A percentile compares a stretch with the other conserved stretches of the same genome.
Conservation (phyloP, 2,888 invertebrate genomes). For the Andrena praecox region DNA sequence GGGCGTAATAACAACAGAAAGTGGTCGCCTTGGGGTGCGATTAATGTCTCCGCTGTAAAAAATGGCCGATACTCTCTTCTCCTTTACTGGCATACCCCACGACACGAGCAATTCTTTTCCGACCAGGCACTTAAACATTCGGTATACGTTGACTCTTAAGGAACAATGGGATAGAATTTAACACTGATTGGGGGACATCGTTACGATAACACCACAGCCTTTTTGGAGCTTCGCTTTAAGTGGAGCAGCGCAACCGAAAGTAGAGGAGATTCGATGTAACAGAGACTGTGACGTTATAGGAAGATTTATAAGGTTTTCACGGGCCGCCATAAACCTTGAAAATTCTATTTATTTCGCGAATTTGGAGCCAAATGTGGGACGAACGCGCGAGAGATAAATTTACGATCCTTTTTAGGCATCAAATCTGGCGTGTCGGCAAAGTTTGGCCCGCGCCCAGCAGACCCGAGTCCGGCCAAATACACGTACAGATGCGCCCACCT, state of each 20-base stretch:
- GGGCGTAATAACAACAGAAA: slow-evolving; percentile 61
- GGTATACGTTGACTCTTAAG: neutral
- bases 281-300: neutral
- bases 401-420: slow-evolving; percentile 78
- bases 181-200: no score
- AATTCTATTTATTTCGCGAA: slow-evolving; percentile 72
- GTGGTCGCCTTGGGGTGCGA: slow-evolving; percentile 56
- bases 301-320: slow-evolving; percentile 65
- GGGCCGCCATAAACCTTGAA: slow-evolving; percentile 64
- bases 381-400: slow-evolving; percentile 73
- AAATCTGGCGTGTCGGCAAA: slow-evolving; percentile 73
- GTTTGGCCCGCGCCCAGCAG: slow-evolving; percentile 71
- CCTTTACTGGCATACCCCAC: neutral
- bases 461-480: slow-evolving; percentile 57
- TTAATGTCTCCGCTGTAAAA: slow-evolving; percentile 56
- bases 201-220: no score
- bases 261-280: neutral
- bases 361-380: slow-evolving; percentile 66
- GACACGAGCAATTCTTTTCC: slow-evolving; percentile 13
- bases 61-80: slow-evolving; percentile 45
- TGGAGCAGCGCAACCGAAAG: neutral
- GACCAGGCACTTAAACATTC: neutral
- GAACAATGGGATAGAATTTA: neutral
- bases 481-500: slow-evolving; percentile 40
- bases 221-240: no score